phyloP scores from a whole-genome alignment of 1,140 invertebrate genomes.

The Tetramorium alpestre region DNA sequence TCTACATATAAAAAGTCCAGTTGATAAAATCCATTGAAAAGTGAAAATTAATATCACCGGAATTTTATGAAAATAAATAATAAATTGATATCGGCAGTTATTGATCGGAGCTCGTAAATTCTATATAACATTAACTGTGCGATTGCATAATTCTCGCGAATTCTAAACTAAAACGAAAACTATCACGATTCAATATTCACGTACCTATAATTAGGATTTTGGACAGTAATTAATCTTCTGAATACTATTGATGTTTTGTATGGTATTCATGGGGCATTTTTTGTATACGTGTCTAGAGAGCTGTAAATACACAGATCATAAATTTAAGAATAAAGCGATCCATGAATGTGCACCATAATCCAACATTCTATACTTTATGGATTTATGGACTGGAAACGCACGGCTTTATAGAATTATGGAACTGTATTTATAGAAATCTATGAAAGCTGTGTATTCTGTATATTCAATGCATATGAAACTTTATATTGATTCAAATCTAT shows the following conservation, averaged over 20 bases:
- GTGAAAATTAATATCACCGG: neutral
- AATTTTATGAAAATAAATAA: neutral
- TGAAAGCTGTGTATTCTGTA: neutral
- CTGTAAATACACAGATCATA: neutral
- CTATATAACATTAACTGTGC: neutral
- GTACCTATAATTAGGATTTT: neutral
- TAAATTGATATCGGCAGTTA: neutral
- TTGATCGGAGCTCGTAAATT: neutral
- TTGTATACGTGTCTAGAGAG: neutral
- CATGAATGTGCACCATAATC: conserved; percentile 22
- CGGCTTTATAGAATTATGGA: neutral
- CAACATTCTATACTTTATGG: neutral
- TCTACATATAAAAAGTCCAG: neutral
- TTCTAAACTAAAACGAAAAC: neutral
- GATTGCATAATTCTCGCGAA: neutral
- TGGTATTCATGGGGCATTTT: neutral
- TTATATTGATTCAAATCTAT: neutral
- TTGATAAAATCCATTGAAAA: neutral
- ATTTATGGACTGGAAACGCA: conserved; percentile 32
- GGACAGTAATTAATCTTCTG: neutral
- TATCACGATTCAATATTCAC: neutral
- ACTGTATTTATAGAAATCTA: neutral
- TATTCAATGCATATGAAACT: neutral
- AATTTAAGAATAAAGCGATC: conserved; percentile 14
- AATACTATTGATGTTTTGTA: neutral